These are phyloP conservation scores for Clarias platycephalus DNA, from an alignment of 2,797 vertebrate species.

Conservation along the genomic window DNA sequence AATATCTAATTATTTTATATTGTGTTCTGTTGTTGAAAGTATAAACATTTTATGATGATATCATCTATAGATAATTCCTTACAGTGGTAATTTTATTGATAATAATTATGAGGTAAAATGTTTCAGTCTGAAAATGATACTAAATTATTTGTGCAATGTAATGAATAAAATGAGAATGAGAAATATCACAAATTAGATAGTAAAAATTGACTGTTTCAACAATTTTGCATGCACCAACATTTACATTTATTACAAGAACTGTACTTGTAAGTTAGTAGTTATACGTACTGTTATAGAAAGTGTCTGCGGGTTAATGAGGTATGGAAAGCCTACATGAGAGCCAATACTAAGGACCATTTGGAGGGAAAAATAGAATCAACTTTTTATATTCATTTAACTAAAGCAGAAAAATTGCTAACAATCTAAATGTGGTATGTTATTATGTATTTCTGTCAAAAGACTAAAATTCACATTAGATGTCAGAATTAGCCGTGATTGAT, in stretches of 20 bases:
- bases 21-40: neutral
- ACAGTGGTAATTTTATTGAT: neutral
- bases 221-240: neutral
- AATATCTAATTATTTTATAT: neutral
- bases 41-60: neutral
- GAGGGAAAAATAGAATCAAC: neutral
- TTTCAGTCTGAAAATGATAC: neutral
- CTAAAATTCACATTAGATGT: neutral
- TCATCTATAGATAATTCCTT: neutral
- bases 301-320: neutral
- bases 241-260: neutral
- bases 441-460: neutral
- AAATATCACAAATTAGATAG: neutral
- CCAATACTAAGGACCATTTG: neutral
- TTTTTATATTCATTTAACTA: neutral
- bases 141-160: neutral
- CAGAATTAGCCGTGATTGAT: neutral
- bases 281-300: neutral
- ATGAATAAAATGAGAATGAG: neutral
- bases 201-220: neutral
- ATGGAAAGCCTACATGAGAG: neutral
- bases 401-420: neutral
- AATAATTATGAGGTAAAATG: neutral
- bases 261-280: neutral
- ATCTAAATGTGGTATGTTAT: neutral